phyloP scores from a whole-genome alignment of 2,797 vertebrate genomes.

The Sebastes diploproa region DNA sequence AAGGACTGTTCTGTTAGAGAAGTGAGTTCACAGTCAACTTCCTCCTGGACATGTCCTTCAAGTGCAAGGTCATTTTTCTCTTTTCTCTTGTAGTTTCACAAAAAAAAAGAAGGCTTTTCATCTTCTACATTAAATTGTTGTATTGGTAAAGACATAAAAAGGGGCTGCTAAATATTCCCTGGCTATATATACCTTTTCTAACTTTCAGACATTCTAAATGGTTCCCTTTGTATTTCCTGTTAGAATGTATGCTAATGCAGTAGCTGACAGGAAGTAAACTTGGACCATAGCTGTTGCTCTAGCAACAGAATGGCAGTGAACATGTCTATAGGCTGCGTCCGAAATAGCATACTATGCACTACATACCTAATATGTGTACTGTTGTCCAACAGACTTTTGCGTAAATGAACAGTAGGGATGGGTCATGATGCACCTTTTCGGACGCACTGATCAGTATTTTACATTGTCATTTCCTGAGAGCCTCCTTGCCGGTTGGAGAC shows the following conservation, averaged over 20 bases:
- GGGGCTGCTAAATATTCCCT: neutral
- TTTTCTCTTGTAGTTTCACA: neutral
- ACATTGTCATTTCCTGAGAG: no score
- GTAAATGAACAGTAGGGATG: no score
- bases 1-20: conserved; percentile 42
- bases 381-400: no score
- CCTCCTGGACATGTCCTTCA: conserved; percentile 18
- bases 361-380: no score
- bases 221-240: neutral
- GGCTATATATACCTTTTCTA: neutral
- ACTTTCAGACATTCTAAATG: neutral
- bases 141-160: neutral
- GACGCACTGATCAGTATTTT: no score
- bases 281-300: neutral
- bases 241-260: neutral
- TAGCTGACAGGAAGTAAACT: neutral
- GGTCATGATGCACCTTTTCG: no score
- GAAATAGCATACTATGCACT: no score
- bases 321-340: neutral
- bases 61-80: conserved; percentile 17
- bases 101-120: neutral
- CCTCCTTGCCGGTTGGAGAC: no score
- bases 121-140: neutral
- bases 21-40: conserved; percentile 22
- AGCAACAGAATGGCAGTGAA: neutral